A percentile compares a stretch with the other conserved stretches of the same genome.
These are phyloP conservation scores for Girardinichthys multiradiatus DNA, from an alignment of 2,113 vertebrate genomes.

Conservation along the genomic window DNA sequence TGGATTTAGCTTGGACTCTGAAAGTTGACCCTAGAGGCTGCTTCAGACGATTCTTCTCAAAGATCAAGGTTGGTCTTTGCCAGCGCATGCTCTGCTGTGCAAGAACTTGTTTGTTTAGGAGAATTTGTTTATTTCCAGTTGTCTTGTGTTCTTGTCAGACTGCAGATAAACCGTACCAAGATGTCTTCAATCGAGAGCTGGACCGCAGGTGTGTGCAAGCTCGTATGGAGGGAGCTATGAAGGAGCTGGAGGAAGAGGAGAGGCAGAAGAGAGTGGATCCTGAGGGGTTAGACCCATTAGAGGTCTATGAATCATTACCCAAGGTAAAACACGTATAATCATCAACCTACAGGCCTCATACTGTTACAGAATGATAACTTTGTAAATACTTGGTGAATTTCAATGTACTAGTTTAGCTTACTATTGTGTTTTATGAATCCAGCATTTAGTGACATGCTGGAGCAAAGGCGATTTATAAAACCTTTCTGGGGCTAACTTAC, in stretches of 20 bases:
- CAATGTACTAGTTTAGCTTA: too few species aligned
- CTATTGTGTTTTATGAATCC: too few species aligned
- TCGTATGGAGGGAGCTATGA: constrained; percentile 84
- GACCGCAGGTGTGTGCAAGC: constrained; percentile 83
- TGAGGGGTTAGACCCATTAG: constrained; percentile 88
- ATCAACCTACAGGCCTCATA: not conserved
- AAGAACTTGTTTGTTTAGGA: not conserved
- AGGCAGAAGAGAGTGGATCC: constrained; percentile 85
- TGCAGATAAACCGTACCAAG: constrained; percentile 86
- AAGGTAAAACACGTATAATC: constrained; percentile 58
- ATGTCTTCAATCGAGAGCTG: constrained; percentile 87
- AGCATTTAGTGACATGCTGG: too few species aligned
- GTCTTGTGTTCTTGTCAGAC: constrained; percentile 73
- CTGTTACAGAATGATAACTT: not conserved
- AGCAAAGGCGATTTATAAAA: too few species aligned
- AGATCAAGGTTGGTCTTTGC: constrained; percentile 84
- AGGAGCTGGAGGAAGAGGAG: constrained; percentile 89
- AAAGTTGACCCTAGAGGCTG: constrained; percentile 89
- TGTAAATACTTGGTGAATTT: too few species aligned
- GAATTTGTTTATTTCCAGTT: not conserved
- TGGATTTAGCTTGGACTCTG: constrained; percentile 87
- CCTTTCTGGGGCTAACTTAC: too few species aligned
- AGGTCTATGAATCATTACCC: constrained; percentile 88
- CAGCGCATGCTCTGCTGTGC: not conserved
- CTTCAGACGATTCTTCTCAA: constrained; percentile 91